These are phyloP conservation scores for Tryphoninae sp. DNA, from an alignment of 2,888 invertebrate species.

Conservation along the genomic window DNA sequence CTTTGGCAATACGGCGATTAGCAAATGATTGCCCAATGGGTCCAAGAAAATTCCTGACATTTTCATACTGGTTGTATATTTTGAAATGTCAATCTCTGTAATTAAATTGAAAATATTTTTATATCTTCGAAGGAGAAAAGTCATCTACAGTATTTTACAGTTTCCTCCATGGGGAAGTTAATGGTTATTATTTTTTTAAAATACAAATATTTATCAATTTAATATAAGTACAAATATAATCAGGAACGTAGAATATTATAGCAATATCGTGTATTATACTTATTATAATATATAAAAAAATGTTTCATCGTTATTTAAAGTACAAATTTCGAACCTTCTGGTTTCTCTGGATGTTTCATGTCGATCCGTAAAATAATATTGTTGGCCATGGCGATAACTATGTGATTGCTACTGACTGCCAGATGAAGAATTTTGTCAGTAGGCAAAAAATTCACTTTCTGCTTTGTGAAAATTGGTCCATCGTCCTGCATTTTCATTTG, in stretches of 20 bases:
- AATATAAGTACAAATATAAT: background rate
- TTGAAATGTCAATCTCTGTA: slow-evolving; percentile 89
- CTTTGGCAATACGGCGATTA: slow-evolving; percentile 88
- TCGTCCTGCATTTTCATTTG: slow-evolving; percentile 87
- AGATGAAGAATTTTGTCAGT: slow-evolving; percentile 91
- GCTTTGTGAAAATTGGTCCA: slow-evolving; percentile 92
- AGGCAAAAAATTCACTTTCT: slow-evolving; percentile 91
- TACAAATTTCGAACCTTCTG: slow-evolving; percentile 85
- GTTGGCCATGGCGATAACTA: slow-evolving; percentile 93
- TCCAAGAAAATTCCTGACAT: slow-evolving; percentile 90
- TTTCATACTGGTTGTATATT: slow-evolving; percentile 84
- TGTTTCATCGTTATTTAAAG: slow-evolving; percentile 11
- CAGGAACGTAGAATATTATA: background rate
- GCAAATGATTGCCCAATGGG: slow-evolving; percentile 92
- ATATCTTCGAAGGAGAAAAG: slow-evolving; percentile 7
- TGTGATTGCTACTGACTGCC: slow-evolving; percentile 90
- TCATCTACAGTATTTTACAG: slow-evolving; percentile 6
- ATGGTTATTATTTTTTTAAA: background rate
- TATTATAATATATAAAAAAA: background rate
- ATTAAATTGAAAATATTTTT: slow-evolving; percentile 69
- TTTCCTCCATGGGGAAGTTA: background rate
- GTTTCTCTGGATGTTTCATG: slow-evolving; percentile 89
- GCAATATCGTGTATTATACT: background rate
- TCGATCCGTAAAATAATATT: slow-evolving; percentile 91
- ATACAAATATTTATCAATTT: background rate